These are phyloP conservation scores for Psittacara wagleri DNA, from an alignment of 2,113 vertebrate species.

Conservation along the genomic window DNA sequence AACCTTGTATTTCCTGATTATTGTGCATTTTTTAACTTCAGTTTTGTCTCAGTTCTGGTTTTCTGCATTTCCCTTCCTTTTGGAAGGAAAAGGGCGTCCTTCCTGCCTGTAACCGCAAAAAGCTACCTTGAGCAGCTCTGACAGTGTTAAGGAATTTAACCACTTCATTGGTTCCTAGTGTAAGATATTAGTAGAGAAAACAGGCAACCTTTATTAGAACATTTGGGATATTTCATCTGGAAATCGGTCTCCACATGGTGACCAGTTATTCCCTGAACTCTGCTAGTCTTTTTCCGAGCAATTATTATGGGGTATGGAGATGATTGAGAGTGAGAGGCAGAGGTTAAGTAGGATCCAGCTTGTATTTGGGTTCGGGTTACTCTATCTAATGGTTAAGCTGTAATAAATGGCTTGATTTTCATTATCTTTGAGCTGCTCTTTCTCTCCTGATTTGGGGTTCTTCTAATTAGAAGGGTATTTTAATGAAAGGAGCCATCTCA, in stretches of 20 bases:
- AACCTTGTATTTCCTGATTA: neutral
- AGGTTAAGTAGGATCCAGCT: neutral
- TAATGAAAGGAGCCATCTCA: constrained; percentile 41
- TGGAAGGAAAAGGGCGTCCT: neutral
- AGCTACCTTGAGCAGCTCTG: neutral
- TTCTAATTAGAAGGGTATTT: constrained; percentile 64
- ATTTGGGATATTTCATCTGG: neutral
- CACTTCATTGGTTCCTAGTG: neutral
- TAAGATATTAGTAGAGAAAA: neutral
- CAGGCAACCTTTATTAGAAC: neutral
- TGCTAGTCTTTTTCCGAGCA: neutral
- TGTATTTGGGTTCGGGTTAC: neutral
- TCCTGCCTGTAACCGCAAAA: neutral
- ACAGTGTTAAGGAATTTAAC: neutral
- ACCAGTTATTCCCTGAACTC: neutral
- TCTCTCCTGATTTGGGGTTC: neutral
- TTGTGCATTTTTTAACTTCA: neutral
- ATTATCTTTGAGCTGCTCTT: constrained; percentile 60
- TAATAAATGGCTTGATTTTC: constrained; percentile 50
- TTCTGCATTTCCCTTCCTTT: neutral
- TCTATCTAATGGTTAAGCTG: constrained; percentile 28
- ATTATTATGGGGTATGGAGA: neutral
- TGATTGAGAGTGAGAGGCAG: neutral
- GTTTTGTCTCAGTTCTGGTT: neutral
- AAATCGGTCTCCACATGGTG: neutral